phyloP scores from a whole-genome alignment of 1,140 invertebrate genomes.

The Meloidogyne exigua region DNA sequence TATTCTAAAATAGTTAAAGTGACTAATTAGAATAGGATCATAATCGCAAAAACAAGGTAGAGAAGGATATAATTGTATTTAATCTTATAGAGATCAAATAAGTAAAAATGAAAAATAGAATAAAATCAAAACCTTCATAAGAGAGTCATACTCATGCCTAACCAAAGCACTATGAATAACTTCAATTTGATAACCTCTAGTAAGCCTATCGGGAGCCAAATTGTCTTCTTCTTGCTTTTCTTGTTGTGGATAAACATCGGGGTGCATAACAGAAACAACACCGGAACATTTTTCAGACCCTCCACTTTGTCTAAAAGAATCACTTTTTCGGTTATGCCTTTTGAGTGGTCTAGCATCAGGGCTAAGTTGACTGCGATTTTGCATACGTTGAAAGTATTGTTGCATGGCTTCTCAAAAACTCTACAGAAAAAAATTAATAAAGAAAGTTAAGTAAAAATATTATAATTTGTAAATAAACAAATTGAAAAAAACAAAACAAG shows the following conservation, averaged over 20 bases:
- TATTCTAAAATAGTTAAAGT: conserved; percentile 19
- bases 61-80: too few species aligned
- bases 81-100: too few species aligned
- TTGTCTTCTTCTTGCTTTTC: conserved; percentile 50
- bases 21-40: too few species aligned
- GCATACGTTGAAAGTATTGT: conserved; percentile 21
- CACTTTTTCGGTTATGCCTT: conserved; percentile 2
- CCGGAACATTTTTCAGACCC: conserved; percentile 9
- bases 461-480: background rate
- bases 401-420: background rate
- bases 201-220: conserved; percentile 35
- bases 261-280: conserved; percentile 16
- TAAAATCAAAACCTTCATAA: conserved; percentile 35
- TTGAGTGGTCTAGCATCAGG: conserved; percentile 26
- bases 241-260: conserved; percentile 51
- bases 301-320: conserved; percentile 18
- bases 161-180: conserved; percentile 24
- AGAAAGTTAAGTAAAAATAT: too few species aligned
- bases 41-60: too few species aligned
- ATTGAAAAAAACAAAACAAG: background rate
- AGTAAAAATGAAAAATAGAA: too few species aligned
- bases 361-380: conserved; percentile 20
- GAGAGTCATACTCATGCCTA: conserved; percentile 36
- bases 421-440: background rate
- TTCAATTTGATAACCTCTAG: conserved; percentile 30